Percentiles rank a stretch among this genome's conserved stretches.
Evolutionary conservation across 2,888 invertebrate genomes (phyloP).

Genomic region (Melipona beecheii): DNA sequence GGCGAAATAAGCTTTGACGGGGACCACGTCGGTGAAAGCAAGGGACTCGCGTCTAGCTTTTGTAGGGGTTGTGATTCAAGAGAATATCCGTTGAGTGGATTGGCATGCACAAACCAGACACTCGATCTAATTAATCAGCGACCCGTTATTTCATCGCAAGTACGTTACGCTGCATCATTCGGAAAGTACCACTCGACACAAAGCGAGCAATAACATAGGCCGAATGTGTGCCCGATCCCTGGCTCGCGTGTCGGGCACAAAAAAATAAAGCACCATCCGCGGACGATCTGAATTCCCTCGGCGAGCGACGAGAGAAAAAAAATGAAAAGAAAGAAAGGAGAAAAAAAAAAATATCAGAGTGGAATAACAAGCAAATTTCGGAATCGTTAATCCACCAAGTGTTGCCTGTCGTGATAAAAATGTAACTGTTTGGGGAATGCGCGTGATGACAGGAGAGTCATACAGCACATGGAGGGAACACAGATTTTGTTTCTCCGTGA

Average conservation of each 20-base stretch:
- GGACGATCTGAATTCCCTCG: not conserved
- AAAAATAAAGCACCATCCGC: conserved; percentile 28
- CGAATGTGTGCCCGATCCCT: conserved; percentile 36
- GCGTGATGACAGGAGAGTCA: not conserved
- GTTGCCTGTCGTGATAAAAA: not conserved
- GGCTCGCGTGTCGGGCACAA: conserved; percentile 35
- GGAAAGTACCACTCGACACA: conserved; percentile 70
- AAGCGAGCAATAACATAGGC: conserved; percentile 62
- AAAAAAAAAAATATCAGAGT: not conserved
- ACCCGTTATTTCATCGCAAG: conserved; percentile 69
- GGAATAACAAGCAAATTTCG: conserved; percentile 3
- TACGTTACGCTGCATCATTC: conserved; percentile 68
- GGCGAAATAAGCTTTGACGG: conserved; percentile 16
- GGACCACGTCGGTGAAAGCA: conserved; percentile 17
- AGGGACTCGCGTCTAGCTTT: conserved; percentile 47
- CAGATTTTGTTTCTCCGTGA: no score
- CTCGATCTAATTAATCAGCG: conserved; percentile 80
- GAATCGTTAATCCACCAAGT: not conserved
- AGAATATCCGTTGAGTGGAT: conserved; percentile 48
- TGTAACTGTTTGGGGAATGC: not conserved
- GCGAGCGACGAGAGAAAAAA: not conserved
- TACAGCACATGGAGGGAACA: not conserved
- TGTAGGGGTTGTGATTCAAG: conserved; percentile 51
- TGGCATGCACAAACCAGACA: conserved; percentile 67
- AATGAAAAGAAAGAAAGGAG: not conserved